Evolutionary conservation across 1,140 invertebrate genomes (phyloP), one percentile per base, ranked within the genome.

Genomic region (Leptopilina boulardi): DNA sequence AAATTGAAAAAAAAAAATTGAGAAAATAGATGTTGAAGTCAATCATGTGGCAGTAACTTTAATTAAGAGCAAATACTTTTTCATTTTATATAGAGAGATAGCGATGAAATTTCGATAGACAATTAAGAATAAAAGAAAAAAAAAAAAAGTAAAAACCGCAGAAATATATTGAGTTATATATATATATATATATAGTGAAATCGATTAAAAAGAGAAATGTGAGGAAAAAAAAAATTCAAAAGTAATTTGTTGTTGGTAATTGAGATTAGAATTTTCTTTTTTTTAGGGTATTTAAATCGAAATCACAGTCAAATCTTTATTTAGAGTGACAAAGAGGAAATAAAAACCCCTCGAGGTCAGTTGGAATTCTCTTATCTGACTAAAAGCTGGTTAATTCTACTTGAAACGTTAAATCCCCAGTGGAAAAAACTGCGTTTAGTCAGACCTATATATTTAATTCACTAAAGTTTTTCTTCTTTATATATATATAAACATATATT

Each of bases 31-130:
- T 18, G 47, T 18, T 9, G 47, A 51, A 47, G 10, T 47, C 42
- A n/a, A 51, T 1, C n/a, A 51, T n/a, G 15, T 51, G 47, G 3
- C 5, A n/a, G 15, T 51, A 51, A 51, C 47, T 51, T 51, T 51
- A 51, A 51, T 51, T 51, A 51, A 51, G 47, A 51, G 47, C 47
- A 51, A n/a, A 51, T 51, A 51, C n/a, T 51, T 51, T 51, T 5
- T 51, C 5, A n/a, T n/a, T n/a, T n/a, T 9, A 38, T 5, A 30
- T 2, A 30, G 26, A 30, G 26, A 47, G 10, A 15, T 15, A 51
- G 4, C 47, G 47, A 51, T 47, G 10, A 47, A 47, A 47, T 15
- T 47, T 47, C 42, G 42, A 47, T 47, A 47, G 42, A 47, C 11
- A 47, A 47, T 18, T 51, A 47, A 47, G 6, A 34, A 34, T 34